These are phyloP conservation scores for Taeniopygia guttata DNA, from an alignment of 2,797 vertebrate species.

Conservation along the genomic window DNA sequence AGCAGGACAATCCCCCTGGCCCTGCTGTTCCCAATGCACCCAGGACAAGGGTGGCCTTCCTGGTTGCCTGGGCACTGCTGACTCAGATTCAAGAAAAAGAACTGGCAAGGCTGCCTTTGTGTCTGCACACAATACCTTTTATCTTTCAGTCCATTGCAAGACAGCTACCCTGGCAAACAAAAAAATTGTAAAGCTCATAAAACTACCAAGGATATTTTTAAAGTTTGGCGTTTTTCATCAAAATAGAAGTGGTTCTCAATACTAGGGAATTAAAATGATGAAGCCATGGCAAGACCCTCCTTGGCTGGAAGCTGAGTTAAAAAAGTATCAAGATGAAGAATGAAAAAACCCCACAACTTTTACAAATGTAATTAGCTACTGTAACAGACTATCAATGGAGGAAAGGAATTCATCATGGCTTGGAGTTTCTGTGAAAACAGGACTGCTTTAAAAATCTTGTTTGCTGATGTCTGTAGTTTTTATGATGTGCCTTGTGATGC, in stretches of 20 bases:
- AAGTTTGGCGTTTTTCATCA: background rate
- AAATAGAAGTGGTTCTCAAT: background rate
- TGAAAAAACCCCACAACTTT: background rate
- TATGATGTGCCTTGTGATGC: background rate
- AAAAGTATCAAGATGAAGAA: background rate
- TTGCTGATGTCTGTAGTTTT: background rate
- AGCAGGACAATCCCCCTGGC: background rate
- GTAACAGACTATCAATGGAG: background rate
- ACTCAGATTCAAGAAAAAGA: background rate
- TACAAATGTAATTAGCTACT: background rate
- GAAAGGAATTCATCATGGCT: background rate
- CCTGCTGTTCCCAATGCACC: background rate
- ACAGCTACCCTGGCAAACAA: background rate
- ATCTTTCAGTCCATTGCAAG: background rate
- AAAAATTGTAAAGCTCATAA: background rate
- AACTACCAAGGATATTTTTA: background rate
- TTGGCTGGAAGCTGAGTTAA: background rate
- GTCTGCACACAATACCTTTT: background rate
- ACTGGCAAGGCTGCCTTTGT: background rate
- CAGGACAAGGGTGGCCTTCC: rapidly evolving
- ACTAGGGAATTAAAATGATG: background rate
- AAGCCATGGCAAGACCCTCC: background rate
- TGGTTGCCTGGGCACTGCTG: background rate
- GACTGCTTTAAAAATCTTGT: background rate
- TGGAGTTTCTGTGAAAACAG: background rate